A percentile compares a stretch with the other conserved stretches of the same genome.
These are phyloP conservation scores for Florisuga fusca DNA, from an alignment of 2,797 vertebrate genomes.

Conservation along the genomic window DNA sequence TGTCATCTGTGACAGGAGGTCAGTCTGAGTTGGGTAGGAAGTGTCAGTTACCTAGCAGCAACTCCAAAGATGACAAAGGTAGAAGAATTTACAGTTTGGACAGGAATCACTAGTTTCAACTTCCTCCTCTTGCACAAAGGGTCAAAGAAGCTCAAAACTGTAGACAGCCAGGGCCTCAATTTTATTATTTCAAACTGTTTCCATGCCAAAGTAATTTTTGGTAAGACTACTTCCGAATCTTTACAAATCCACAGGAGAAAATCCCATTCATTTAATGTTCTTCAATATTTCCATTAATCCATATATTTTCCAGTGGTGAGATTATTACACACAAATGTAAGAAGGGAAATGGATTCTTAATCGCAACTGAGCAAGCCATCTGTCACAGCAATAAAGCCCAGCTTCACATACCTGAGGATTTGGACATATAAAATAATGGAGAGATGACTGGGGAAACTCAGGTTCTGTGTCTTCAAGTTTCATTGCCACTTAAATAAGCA, in stretches of 20 bases:
- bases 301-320: background rate
- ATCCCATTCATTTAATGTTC: background rate
- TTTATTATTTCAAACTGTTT: background rate
- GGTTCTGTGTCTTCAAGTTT: background rate
- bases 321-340: background rate
- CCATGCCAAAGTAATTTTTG: background rate
- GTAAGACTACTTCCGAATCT: background rate
- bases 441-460: background rate
- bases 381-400: background rate
- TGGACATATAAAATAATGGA: fast-evolving
- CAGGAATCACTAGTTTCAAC: background rate
- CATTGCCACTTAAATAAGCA: background rate
- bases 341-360: background rate
- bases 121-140: background rate
- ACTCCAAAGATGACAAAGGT: background rate
- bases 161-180: background rate
- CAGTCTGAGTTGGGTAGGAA: background rate
- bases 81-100: background rate
- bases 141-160: background rate
- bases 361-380: background rate
- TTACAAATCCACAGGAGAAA: background rate
- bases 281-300: background rate
- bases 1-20: background rate
- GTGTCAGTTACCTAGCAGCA: background rate
- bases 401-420: background rate